Percentiles rank a stretch among this genome's conserved stretches.
Conservation (phyloP, 2,797 vertebrate genomes). For the Cheirogaleus major region DNA sequence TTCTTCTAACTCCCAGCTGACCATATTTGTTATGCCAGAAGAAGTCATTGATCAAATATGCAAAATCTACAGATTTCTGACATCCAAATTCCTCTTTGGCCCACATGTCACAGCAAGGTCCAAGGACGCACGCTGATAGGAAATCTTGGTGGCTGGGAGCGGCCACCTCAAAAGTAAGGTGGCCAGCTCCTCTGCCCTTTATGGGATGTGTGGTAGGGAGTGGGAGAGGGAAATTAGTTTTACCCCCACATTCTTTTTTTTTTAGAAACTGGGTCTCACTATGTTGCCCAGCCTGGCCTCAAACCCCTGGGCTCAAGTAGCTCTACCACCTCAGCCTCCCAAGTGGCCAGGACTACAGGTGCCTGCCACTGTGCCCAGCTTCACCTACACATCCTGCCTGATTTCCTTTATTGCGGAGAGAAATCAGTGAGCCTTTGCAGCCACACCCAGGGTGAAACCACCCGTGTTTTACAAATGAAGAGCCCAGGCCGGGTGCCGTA, state of each 20-base stretch:
- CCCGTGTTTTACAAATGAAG: not conserved
- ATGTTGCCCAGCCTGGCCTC: not conserved
- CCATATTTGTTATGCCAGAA: not conserved
- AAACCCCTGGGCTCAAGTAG: not conserved
- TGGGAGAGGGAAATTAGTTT: not conserved
- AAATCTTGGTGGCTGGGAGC: not conserved
- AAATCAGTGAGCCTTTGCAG: not conserved
- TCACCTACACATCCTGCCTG: not conserved
- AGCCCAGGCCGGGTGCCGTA: not conserved
- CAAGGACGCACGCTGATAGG: not conserved
- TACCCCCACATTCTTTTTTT: not conserved
- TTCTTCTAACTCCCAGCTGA: not conserved
- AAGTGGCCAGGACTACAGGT: not conserved
- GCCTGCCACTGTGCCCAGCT: fast-evolving
- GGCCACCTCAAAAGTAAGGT: not conserved
- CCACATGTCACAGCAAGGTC: not conserved
- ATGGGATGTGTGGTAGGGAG: not conserved
- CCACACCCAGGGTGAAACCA: fast-evolving
- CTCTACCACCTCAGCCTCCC: not conserved
- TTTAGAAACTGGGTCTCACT: not conserved
- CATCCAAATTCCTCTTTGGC: not conserved
- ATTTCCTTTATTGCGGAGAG: not conserved
- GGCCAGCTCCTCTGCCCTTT: not conserved
- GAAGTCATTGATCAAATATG: not conserved
- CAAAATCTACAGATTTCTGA: not conserved